Evolutionary conservation across 2,888 invertebrate genomes (phyloP).

Genomic region (Epinotia demarniana): DNA sequence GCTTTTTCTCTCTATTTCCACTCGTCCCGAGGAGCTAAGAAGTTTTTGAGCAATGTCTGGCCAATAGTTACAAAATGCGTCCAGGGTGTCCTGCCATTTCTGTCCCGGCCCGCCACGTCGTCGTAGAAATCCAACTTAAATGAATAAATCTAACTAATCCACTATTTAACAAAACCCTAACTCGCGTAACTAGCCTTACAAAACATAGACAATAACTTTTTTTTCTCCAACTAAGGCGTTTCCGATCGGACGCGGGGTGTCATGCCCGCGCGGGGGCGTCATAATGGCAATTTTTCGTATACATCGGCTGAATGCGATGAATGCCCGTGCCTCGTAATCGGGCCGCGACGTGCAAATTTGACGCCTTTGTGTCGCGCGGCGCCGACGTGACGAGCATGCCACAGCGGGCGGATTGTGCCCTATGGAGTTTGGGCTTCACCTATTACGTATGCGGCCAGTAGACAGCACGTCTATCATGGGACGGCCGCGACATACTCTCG

Average conservation of each 20-base stretch:
- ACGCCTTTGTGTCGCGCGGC: slow-evolving; percentile 75
- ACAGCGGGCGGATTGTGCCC: slow-evolving; percentile 46
- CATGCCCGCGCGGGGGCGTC: slow-evolving; percentile 55
- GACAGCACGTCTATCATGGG: too few relatives aligned
- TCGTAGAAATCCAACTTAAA: not conserved
- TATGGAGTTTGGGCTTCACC: slow-evolving; percentile 40
- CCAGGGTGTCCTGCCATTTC: too few relatives aligned
- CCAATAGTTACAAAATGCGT: too few relatives aligned
- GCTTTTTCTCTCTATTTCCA: too few relatives aligned
- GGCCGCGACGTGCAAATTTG: slow-evolving; percentile 83
- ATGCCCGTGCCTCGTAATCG: slow-evolving; percentile 81
- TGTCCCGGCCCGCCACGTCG: not conserved
- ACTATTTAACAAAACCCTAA: not conserved
- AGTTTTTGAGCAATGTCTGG: too few relatives aligned
- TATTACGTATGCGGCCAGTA: slow-evolving; percentile 27
- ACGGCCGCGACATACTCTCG: too few relatives aligned
- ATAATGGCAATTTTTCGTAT: slow-evolving; percentile 82
- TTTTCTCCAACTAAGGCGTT: slow-evolving; percentile 45
- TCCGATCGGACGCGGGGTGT: slow-evolving; percentile 66
- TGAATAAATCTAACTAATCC: not conserved
- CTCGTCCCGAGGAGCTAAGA: too few relatives aligned
- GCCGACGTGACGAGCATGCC: slow-evolving; percentile 76
- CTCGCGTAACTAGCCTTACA: slow-evolving; percentile 7
- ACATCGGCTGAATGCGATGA: slow-evolving; percentile 75
- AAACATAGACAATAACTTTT: slow-evolving; percentile 40